Base-by-base conservation (phyloP, 2,888 invertebrate genomes). In the Campopleginae sp. region DNA sequence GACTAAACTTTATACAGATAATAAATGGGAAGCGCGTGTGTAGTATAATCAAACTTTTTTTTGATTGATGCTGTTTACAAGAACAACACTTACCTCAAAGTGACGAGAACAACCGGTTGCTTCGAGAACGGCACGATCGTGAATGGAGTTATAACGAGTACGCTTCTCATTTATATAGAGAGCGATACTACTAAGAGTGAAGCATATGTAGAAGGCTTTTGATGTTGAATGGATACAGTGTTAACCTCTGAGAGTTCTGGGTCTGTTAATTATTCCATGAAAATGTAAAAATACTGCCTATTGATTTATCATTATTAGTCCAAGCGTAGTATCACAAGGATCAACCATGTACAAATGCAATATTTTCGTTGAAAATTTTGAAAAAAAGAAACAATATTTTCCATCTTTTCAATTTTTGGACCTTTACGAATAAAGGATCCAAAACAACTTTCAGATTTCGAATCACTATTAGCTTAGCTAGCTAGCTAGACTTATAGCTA, bases 141-240 rank as follows among this genome's bases (percentile, higher is more conserved):
- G 90, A 93, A 90, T 93, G 92, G 89, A 88, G 86, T 88, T 90
- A 88, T 88, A 87, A 87, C 89, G 87, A 77, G 79, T 66, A 72
- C 80, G 86, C 85, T 84, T 80, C 86, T 88, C 88, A 86, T 90
- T 89, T 91, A 91, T 90, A 90, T 74, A 51, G 81, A 72, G 72
- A 82, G 31, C 48, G 72, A 38, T 38, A 71, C 71, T 42, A 46
- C 51, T 14, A 8, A 31, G 68, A 19, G 48, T 74, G 27, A 1
- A 74, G 74, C 77, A 75, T 65, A 23, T 46, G 27, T 17, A 46
- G 3, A 27, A 44, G 68, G 27, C 68, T 27, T 46, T 68, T 46
- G 23, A 68, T 17, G 42, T 44, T 58, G 42, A n/a, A 66, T 48
- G n/a, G 46, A 51, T 51, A 10, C 48, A 48, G 33, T 19, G 0